Evolutionary conservation across 2,888 invertebrate genomes (phyloP).

Genomic region (Syritta pipiens): DNA sequence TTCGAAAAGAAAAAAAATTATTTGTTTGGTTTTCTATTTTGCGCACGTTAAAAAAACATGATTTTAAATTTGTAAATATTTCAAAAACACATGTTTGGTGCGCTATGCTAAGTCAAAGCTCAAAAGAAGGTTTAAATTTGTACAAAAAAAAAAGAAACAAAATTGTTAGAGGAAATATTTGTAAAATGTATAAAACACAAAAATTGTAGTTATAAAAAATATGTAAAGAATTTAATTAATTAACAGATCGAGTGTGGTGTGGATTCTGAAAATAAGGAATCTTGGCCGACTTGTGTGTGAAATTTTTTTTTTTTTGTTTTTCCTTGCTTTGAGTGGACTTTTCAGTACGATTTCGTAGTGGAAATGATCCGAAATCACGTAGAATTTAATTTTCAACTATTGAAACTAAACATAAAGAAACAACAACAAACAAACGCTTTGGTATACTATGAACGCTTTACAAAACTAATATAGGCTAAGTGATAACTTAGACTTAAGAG

Average conservation of each 20-base stretch:
- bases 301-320: background rate
- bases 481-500: too few species aligned
- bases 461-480: slow-evolving; percentile 71
- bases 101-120: slow-evolving; percentile 52
- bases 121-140: slow-evolving; percentile 42
- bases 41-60: slow-evolving; percentile 25
- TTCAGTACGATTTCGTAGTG: too few species aligned
- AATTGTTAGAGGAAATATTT: background rate
- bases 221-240: too few species aligned
- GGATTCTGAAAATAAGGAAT: too few species aligned
- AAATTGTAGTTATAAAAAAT: background rate
- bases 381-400: slow-evolving; percentile 25
- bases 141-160: slow-evolving; percentile 13
- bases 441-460: slow-evolving; percentile 80
- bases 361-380: background rate
- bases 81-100: slow-evolving; percentile 25
- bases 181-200: background rate
- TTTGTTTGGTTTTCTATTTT: slow-evolving; percentile 6
- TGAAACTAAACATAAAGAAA: slow-evolving; percentile 46
- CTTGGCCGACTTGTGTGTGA: too few species aligned
- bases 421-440: slow-evolving; percentile 76
- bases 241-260: too few species aligned
- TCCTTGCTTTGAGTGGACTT: too few species aligned
- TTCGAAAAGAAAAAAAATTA: background rate
- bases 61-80: slow-evolving; percentile 38